A percentile compares a stretch with the other conserved stretches of the same genome.
These are phyloP conservation scores for Coremacera marginata DNA, from an alignment of 2,888 invertebrate species.

Conservation along the genomic window DNA sequence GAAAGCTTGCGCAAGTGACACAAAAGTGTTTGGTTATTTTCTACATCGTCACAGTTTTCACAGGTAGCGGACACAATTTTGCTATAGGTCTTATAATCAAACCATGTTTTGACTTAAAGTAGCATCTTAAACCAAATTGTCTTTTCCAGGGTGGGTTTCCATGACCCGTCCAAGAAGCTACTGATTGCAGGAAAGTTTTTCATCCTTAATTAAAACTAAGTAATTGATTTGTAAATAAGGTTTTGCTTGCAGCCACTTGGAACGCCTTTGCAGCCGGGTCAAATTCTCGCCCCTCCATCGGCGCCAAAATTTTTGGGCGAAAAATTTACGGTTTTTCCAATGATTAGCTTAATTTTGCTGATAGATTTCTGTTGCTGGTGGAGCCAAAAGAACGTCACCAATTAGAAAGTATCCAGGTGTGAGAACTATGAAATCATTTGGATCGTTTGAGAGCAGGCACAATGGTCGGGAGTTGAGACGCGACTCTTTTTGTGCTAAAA, in stretches of 20 bases:
- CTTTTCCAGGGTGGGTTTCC: slow-evolving; percentile 33
- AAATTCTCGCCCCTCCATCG: slow-evolving; percentile 43
- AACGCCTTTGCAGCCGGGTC: slow-evolving; percentile 34
- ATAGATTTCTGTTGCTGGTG: background rate
- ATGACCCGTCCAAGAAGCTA: slow-evolving; percentile 33
- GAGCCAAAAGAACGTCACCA: slow-evolving; percentile 38
- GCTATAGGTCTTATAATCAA: slow-evolving; percentile 26
- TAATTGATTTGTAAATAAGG: slow-evolving; percentile 40
- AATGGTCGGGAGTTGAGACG: slow-evolving; percentile 40
- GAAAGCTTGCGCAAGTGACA: background rate
- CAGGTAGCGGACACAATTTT: slow-evolving; percentile 23
- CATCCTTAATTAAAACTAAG: slow-evolving; percentile 39
- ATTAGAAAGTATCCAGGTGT: slow-evolving; percentile 42
- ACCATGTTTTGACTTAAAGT: slow-evolving; percentile 35
- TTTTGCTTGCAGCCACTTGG: slow-evolving; percentile 37
- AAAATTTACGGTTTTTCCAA: slow-evolving; percentile 5
- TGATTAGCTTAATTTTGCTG: background rate
- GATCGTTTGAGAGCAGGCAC: slow-evolving; percentile 34
- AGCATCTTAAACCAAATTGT: slow-evolving; percentile 8
- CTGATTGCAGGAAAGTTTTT: slow-evolving; percentile 17
- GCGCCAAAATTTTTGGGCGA: slow-evolving; percentile 43
- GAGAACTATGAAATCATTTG: slow-evolving; percentile 37
- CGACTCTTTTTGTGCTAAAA: slow-evolving; percentile 34
- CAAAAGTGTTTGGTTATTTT: background rate
- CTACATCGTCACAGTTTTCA: background rate